Evolutionary conservation across 2,888 invertebrate species (phyloP).

Genomic region (Troides oblongomaculatus): DNA sequence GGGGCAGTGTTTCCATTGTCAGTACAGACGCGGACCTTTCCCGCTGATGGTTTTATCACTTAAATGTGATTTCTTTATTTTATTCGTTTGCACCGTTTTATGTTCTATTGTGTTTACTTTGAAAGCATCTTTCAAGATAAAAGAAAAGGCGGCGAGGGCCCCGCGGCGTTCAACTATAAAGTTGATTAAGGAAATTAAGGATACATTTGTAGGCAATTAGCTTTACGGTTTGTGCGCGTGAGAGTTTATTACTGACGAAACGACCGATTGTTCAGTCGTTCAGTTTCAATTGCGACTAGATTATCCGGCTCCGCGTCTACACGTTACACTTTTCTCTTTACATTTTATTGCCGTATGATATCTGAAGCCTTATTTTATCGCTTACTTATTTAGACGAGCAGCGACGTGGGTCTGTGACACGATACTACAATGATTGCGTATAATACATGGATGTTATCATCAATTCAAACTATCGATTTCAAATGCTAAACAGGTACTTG

Average conservation of each 20-base stretch:
- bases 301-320: too few relatives aligned
- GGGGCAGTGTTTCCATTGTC: slow-evolving; percentile 5
- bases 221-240: background rate
- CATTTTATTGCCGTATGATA: too few relatives aligned
- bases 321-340: too few relatives aligned
- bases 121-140: slow-evolving; percentile 16
- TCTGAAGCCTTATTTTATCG: too few relatives aligned
- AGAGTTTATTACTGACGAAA: background rate
- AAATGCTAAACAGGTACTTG: too few relatives aligned
- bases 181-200: slow-evolving; percentile 4
- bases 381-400: too few relatives aligned
- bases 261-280: background rate
- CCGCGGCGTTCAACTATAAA: slow-evolving; percentile 2
- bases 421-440: too few relatives aligned
- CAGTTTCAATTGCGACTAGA: too few relatives aligned
- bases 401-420: too few relatives aligned
- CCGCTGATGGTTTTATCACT: slow-evolving; percentile 23
- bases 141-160: slow-evolving; percentile 8
- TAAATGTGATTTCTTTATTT: slow-evolving; percentile 25
- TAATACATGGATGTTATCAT: too few relatives aligned
- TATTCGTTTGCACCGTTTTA: slow-evolving; percentile 19
- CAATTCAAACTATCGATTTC: too few relatives aligned
- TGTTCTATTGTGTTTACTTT: slow-evolving; percentile 21
- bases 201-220: background rate
- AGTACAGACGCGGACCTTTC: slow-evolving; percentile 6